Conservation (phyloP, 2,888 invertebrate species). For the Shargacucullia verbasci region DNA sequence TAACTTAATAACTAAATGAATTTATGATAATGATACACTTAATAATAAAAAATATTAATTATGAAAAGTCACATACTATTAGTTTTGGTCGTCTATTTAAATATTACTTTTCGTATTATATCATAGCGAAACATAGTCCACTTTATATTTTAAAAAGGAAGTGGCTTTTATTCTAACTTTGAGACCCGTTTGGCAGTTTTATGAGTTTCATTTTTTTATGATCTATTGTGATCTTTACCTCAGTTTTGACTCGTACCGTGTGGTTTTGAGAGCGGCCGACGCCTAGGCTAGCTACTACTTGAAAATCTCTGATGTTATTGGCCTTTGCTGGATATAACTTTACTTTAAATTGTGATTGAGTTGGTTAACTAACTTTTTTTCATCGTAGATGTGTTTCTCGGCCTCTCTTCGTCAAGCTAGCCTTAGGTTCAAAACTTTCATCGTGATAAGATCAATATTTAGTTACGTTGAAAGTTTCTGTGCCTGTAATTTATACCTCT, state of each 20-base stretch:
- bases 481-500: too few relatives aligned
- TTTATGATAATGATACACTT: background rate
- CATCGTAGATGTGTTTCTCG: too few relatives aligned
- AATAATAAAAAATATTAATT: background rate
- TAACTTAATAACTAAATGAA: background rate
- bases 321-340: slow-evolving; percentile 5
- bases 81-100: background rate
- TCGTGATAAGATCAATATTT: too few relatives aligned
- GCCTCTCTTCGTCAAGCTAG: too few relatives aligned
- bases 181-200: slow-evolving; percentile 17
- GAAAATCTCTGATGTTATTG: slow-evolving; percentile 16
- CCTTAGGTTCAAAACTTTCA: too few relatives aligned
- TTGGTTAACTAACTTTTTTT: background rate
- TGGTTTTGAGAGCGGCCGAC: slow-evolving; percentile 16
- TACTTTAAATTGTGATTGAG: background rate
- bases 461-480: too few relatives aligned
- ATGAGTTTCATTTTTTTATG: slow-evolving; percentile 8
- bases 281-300: slow-evolving; percentile 17
- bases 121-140: background rate
- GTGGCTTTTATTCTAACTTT: background rate
- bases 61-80: background rate
- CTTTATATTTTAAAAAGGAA: slow-evolving; percentile 9
- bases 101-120: background rate
- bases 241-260: slow-evolving; percentile 7
- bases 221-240: slow-evolving; percentile 23